Percentiles rank a stretch among this genome's conserved stretches.
Evolutionary conservation across 2,888 invertebrate genomes (phyloP).

Genomic region (Drosophila fungiperda): DNA sequence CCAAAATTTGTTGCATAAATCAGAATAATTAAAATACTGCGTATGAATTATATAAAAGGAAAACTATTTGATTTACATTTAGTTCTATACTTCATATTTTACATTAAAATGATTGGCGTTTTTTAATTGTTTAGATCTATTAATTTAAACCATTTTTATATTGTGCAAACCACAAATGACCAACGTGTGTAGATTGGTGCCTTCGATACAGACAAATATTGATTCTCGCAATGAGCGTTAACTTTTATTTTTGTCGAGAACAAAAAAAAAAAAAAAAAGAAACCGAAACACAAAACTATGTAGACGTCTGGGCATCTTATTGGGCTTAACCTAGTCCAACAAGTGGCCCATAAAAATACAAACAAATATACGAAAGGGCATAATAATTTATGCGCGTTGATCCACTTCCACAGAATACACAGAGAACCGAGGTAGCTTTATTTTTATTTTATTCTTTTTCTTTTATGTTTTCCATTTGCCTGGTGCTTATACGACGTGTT

Average conservation of each 20-base stretch:
- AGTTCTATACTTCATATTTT: not conserved
- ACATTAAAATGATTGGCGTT: not conserved
- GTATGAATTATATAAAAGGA: not conserved
- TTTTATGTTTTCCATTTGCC: slow-evolving; percentile 57
- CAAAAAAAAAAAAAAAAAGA: slow-evolving; percentile 2
- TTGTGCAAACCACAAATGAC: not conserved
- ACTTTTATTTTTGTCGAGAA: slow-evolving; percentile 32
- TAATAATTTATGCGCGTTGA: slow-evolving; percentile 68
- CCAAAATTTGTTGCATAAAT: not conserved
- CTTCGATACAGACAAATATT: slow-evolving; percentile 9
- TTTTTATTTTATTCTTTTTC: slow-evolving; percentile 67
- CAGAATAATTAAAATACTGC: not conserved
- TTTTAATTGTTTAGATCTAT: not conserved
- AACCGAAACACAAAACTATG: slow-evolving; percentile 37
- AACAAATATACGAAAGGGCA: slow-evolving; percentile 56
- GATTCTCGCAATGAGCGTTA: slow-evolving; percentile 16
- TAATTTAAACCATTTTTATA: not conserved
- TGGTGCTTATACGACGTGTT: slow-evolving; percentile 59
- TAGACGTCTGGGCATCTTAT: slow-evolving; percentile 55
- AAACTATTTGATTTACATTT: not conserved
- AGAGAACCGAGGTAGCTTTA: slow-evolving; percentile 45
- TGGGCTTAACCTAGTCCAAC: slow-evolving; percentile 65
- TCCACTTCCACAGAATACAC: slow-evolving; percentile 39
- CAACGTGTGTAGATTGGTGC: not conserved
- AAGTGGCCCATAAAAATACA: slow-evolving; percentile 69